Conservation (phyloP, 2,797 vertebrate genomes). For the Paedocypris micromegethes region DNA sequence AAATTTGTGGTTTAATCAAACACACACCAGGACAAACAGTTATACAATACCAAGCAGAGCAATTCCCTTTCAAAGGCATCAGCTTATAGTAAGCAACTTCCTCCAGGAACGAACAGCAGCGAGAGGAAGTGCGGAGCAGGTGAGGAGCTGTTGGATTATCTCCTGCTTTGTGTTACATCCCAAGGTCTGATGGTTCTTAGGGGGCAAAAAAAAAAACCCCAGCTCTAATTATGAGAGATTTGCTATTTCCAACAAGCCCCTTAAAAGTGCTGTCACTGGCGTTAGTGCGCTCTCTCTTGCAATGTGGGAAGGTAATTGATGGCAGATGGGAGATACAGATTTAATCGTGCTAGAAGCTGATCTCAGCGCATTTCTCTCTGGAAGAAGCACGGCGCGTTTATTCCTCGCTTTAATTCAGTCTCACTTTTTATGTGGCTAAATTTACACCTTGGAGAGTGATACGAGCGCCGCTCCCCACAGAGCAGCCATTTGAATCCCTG, state of each 20-base stretch:
- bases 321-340: conserved; percentile 34
- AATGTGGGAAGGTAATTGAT: conserved; percentile 47
- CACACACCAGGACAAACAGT: conserved; percentile 50
- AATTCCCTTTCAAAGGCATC: conserved; percentile 57
- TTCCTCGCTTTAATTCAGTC: conserved; percentile 40
- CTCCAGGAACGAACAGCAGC: conserved; percentile 48
- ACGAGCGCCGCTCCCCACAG: conserved; percentile 39
- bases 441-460: conserved; percentile 37
- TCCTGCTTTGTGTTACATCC: conserved; percentile 49
- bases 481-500: conserved; percentile 38
- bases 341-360: conserved; percentile 34
- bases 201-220: conserved; percentile 36
- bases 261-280: conserved; percentile 42
- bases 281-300: conserved; percentile 12
- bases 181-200: conserved; percentile 42
- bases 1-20: conserved; percentile 68
- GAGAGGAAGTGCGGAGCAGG: conserved; percentile 51
- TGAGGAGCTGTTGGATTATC: conserved; percentile 49
- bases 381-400: conserved; percentile 7
- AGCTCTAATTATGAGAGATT: conserved; percentile 52
- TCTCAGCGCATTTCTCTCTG: conserved; percentile 31
- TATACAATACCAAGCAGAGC: conserved; percentile 55
- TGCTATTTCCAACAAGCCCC: conserved; percentile 47
- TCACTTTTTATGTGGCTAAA: conserved; percentile 44
- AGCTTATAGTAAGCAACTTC: conserved; percentile 57